Evolutionary conservation across 2,888 invertebrate genomes (phyloP).

Genomic region (Apodemia zela): DNA sequence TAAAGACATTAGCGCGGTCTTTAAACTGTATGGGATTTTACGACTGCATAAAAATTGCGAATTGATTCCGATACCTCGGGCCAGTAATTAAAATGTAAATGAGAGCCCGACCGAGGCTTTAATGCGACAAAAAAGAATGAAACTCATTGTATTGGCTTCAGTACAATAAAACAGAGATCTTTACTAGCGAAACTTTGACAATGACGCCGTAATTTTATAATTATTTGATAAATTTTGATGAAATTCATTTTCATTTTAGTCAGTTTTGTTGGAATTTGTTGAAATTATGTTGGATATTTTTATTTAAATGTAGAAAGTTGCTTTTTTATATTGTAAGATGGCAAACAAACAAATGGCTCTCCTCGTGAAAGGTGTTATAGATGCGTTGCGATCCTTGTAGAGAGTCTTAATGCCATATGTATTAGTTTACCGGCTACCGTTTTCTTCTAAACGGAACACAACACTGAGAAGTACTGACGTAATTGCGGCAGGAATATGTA

Average conservation of each 20-base stretch:
- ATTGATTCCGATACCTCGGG: slow-evolving; percentile 50
- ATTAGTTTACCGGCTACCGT: no score
- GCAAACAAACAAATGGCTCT: no score
- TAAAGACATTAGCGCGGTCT: slow-evolving; percentile 43
- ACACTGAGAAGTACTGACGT: no score
- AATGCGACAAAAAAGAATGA: slow-evolving; percentile 36
- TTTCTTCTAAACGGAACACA: no score
- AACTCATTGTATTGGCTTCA: slow-evolving; percentile 33
- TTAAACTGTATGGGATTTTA: slow-evolving; percentile 36
- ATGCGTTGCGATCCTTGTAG: no score
- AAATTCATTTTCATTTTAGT: background rate
- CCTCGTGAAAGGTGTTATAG: no score
- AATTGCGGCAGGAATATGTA: no score
- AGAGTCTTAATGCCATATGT: no score
- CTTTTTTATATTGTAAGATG: no score
- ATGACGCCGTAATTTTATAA: slow-evolving; percentile 18
- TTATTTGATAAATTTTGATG: background rate
- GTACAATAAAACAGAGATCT: slow-evolving; percentile 30
- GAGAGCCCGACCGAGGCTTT: slow-evolving; percentile 43
- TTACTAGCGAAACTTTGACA: slow-evolving; percentile 12
- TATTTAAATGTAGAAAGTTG: no score
- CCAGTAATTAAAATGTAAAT: slow-evolving; percentile 68
- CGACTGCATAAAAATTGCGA: slow-evolving; percentile 43
- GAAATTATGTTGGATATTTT: no score
- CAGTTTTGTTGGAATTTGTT: no score